Conservation (phyloP, 2,888 invertebrate species). For the Polymixis lichenea region DNA sequence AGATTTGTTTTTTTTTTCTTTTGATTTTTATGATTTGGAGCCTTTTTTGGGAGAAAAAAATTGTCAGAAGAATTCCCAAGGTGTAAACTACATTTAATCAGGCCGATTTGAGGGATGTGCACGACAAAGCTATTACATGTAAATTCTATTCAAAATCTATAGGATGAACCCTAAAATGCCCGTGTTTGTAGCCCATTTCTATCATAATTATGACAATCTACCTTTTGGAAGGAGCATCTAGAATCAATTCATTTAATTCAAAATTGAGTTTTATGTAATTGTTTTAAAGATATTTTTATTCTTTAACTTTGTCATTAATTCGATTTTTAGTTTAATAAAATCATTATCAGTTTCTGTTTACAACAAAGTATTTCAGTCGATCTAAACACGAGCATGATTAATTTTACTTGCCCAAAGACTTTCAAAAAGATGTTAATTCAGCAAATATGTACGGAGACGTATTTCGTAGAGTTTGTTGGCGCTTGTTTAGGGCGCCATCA, state of each 20-base stretch:
- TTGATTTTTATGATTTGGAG: no score
- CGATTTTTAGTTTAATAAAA: neutral
- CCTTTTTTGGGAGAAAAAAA: neutral
- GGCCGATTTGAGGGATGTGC: no score
- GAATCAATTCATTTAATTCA: no score
- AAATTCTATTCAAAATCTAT: neutral
- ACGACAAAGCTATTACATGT: neutral
- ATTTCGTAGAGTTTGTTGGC: conserved; percentile 52
- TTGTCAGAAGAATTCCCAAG: neutral
- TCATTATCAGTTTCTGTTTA: neutral
- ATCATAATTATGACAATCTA: neutral
- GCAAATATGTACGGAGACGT: conserved; percentile 62
- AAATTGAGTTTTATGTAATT: no score
- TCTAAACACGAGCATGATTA: conserved; percentile 34
- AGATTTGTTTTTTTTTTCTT: no score
- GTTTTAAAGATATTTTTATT: no score
- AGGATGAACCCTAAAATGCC: neutral
- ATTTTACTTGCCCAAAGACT: conserved; percentile 43
- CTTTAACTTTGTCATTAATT: neutral
- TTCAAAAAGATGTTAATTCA: conserved; percentile 56
- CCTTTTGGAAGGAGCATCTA: neutral
- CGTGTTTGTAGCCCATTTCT: neutral
- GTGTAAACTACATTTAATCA: neutral
- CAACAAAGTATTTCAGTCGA: conserved; percentile 12
- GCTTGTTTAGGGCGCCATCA: conserved; percentile 76